Evolutionary conservation across 2,888 invertebrate genomes (phyloP).

Genomic region (Petrolisthes manimaculis): DNA sequence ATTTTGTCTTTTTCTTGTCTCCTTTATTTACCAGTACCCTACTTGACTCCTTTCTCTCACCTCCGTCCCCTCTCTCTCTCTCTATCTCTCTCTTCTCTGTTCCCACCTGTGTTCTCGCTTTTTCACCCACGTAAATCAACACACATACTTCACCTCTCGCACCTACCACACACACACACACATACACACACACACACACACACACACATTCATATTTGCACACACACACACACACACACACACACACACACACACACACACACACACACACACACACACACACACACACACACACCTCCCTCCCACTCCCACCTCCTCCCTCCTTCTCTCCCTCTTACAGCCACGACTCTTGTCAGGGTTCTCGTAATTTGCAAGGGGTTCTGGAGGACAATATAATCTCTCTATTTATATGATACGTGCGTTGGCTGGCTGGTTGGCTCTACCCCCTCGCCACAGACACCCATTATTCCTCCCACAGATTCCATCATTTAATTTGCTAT

Average conservation of each 20-base stretch:
- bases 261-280: conserved; percentile 36
- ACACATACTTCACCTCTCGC: too few species aligned
- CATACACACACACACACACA: background rate
- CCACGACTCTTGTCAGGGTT: background rate
- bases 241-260: conserved; percentile 33
- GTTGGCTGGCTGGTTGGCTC: too few species aligned
- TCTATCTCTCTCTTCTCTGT: conserved; percentile 12
- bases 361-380: background rate
- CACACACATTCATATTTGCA: background rate
- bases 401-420: conserved; percentile 33
- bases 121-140: conserved; percentile 14
- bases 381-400: conserved; percentile 20
- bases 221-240: conserved; percentile 32
- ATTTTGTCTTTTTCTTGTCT: background rate
- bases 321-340: conserved; percentile 7
- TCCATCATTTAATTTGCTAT: conserved; percentile 35
- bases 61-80: background rate
- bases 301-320: conserved; percentile 27
- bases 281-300: conserved; percentile 29
- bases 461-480: conserved; percentile 1
- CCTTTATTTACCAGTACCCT: background rate
- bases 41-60: background rate
- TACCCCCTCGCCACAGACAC: background rate
- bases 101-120: background rate
- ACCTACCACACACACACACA: conserved; percentile 2